Base-by-base conservation (phyloP, 2,113 vertebrate genomes). In the Nipponia nippon region DNA sequence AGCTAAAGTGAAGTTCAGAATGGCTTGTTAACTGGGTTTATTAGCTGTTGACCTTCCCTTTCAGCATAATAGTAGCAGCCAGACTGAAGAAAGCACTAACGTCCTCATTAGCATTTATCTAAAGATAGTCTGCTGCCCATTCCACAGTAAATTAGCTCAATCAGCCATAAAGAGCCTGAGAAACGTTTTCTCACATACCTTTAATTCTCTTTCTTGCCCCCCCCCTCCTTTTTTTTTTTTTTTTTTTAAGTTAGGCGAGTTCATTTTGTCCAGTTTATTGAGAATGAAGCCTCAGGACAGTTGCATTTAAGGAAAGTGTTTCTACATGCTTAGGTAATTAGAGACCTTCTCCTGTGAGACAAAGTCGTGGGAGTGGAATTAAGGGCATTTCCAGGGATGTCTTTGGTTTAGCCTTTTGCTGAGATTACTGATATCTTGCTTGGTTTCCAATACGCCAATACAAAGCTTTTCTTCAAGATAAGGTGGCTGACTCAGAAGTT, bases 1-100 rank as follows among this genome's bases (percentile, higher is more conserved):
- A 97, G 94, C 97, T 95, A 93, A 98, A 98, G 97, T 95, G 97
- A 97, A 97, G 97, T 98, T 97, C 96, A 96, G 96, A 98, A 98
- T 97, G 97, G 97, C 97, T 98, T 98, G 98, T 98, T 98, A 98
- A 98, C 97, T 95, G 96, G 91, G 97, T 98, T 98, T 98, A 97
- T 98, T 98, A 98, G 97, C 97, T 97, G 98, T 98, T 98, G 98
- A 98, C 98, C 98, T 98, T 98, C 98, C 97, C 96, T 98, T 98
- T 98, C 96, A 98, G 97, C 94, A 84, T 97, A 96, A 97, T 97
- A 96, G 97, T 93, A 90, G 95, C 97, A 97, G 96, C 91, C 96
- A 90, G 93, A 97, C 95, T 79, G 63, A 97, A 97, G 96, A 97
- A 98, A 98, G 97, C 96, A 93, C 97, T 95, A 95, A 96, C 76